Conservation (phyloP, 1,140 invertebrate genomes). For the Drosophila oshimai region DNA sequence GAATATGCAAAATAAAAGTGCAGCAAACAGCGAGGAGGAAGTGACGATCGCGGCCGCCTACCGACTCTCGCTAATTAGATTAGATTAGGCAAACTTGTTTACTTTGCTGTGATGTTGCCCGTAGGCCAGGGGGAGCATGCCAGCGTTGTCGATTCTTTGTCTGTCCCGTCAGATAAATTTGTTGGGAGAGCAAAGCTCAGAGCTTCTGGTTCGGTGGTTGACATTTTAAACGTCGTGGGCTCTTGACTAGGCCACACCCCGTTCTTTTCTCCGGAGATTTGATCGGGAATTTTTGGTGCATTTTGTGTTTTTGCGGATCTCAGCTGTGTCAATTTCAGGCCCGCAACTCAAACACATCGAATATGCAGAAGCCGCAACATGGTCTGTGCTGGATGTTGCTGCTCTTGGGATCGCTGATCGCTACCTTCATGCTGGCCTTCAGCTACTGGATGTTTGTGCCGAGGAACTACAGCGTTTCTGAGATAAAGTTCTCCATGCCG, state of each 20-base stretch:
- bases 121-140: not conserved
- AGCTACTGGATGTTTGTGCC: conserved; percentile 61
- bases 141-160: conserved; percentile 15
- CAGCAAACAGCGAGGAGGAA: not conserved
- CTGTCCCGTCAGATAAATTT: conserved; percentile 13
- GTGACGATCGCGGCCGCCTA: conserved; percentile 18
- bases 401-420: conserved; percentile 36
- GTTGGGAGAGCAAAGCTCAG: conserved; percentile 23
- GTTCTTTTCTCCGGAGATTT: not conserved
- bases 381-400: conserved; percentile 47
- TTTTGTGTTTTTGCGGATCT: not conserved
- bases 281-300: conserved; percentile 2
- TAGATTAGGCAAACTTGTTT: conserved; percentile 66
- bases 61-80: conserved; percentile 56
- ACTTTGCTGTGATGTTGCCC: conserved; percentile 22
- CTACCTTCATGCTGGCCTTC: conserved; percentile 33
- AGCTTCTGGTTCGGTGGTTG: not conserved
- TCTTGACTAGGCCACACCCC: conserved; percentile 18
- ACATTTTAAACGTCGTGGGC: not conserved
- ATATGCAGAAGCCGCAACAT: conserved; percentile 42
- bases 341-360: not conserved
- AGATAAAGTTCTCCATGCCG: conserved; percentile 34
- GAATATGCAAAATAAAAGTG: conserved; percentile 6
- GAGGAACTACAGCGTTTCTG: not conserved
- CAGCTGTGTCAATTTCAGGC: not conserved